phyloP scores from a whole-genome alignment of 2,797 vertebrate genomes.

The Enteromius trimaculatus region DNA sequence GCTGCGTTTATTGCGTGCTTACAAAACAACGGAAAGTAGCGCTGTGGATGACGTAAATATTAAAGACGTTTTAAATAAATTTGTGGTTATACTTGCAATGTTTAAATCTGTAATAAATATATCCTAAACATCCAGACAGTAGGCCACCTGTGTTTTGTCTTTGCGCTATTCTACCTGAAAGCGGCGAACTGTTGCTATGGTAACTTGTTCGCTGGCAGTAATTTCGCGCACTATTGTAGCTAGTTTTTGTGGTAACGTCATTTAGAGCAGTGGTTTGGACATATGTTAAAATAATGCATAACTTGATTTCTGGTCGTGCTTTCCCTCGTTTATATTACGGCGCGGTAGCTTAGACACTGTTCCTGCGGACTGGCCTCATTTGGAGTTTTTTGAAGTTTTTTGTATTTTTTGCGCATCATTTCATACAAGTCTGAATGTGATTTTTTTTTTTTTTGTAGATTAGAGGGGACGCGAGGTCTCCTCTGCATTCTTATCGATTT shows the following conservation, averaged over 20 bases:
- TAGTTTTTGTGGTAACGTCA: neutral
- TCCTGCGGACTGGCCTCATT: slow-evolving; percentile 21
- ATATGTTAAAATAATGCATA: neutral
- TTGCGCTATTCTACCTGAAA: neutral
- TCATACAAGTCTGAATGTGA: slow-evolving; percentile 42
- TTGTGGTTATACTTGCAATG: neutral
- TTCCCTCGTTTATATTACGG: slow-evolving; percentile 14
- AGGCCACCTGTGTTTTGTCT: neutral
- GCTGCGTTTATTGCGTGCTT: neutral
- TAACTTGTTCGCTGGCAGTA: neutral
- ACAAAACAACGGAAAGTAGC: neutral
- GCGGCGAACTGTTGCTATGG: neutral
- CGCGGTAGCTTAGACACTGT: neutral
- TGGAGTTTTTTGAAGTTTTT: slow-evolving; percentile 63
- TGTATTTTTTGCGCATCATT: slow-evolving; percentile 55
- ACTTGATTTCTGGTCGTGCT: neutral
- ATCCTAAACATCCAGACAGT: neutral
- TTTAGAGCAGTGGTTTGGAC: neutral
- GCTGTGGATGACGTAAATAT: neutral
- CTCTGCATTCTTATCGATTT: slow-evolving; percentile 72
- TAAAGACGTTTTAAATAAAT: neutral
- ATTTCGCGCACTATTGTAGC: neutral
- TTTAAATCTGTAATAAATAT: neutral
- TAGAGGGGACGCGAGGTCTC: slow-evolving; percentile 59
- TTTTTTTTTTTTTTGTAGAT: slow-evolving; percentile 57